Evolutionary conservation across 2,888 invertebrate species (phyloP), one percentile per base, ranked within the genome.

Genomic region (Xestia xanthographa): DNA sequence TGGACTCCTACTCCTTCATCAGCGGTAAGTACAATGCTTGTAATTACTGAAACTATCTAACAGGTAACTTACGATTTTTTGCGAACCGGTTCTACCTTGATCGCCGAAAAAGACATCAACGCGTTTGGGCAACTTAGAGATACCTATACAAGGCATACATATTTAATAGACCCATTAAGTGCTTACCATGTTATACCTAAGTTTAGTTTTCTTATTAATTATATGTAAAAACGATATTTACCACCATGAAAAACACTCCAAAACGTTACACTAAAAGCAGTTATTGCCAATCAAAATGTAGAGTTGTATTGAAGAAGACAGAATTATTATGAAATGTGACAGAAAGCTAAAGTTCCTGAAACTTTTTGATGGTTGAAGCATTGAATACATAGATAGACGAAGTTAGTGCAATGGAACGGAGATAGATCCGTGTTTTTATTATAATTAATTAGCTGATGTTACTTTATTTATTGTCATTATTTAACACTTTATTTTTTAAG

Each of bases 21-120:
- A 89, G 95, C 96, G 85, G 96, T 96, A 92, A 95, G 96, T 96
- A 89, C 90, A 73, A 60, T 68, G 71, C 26, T 66, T 84, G 38
- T 69, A 71, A 75, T 58, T 79, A 75, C 72, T 78, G 56, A 72
- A 80, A 72, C 71, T 72, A 70, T 77, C 72, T 72, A 67, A 66
- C 73, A 85, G 77, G 58, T 76, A 66, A 72, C 63, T 50, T 66
- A 53, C 3, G 8, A 53, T 65, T 75, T 71, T 66, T 65, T 70
- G 43, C 70, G 41, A 72, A 50, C 26, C 68, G 48, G 66, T 65
- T 43, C 50, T 20, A 66, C 63, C 71, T 43, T 82, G 73, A 62
- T 34, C 38, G 58, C 71, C 65, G 38, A 79, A 91, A 91, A 92
- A 92, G 92, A 92, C 92, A 89, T 92, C 90, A 91, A 92, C 92